Conservation (phyloP, 2,888 invertebrate species). For the Pseudanteris insignis region DNA sequence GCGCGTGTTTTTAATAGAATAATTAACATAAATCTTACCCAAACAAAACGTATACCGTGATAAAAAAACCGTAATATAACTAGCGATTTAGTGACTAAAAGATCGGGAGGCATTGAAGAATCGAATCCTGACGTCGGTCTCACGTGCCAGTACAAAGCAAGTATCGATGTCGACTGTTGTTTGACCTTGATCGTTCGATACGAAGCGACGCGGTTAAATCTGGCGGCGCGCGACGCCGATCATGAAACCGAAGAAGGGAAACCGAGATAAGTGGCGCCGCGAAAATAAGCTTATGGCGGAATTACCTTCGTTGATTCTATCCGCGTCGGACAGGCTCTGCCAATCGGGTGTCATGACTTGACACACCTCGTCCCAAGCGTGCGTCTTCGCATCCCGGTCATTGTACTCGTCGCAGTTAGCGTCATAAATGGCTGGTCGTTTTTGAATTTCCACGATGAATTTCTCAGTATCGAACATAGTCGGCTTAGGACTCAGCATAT, state of each 20-base stretch:
- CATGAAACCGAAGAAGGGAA: neutral
- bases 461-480: slow-evolving; percentile 59
- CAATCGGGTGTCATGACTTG: slow-evolving; percentile 59
- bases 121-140: too few relatives aligned
- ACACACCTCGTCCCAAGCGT: slow-evolving; percentile 61
- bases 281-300: neutral
- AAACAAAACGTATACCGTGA: too few relatives aligned
- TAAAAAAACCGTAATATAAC: slow-evolving; percentile 7
- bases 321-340: slow-evolving; percentile 54
- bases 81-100: too few relatives aligned
- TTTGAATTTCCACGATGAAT: slow-evolving; percentile 59
- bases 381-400: slow-evolving; percentile 57
- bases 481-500: slow-evolving; percentile 25
- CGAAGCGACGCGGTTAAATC: neutral
- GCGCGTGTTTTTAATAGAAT: too few relatives aligned
- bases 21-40: too few relatives aligned
- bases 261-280: too few relatives aligned
- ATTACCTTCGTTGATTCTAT: slow-evolving; percentile 57
- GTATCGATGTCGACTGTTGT: slow-evolving; percentile 12
- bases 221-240: neutral
- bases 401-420: slow-evolving; percentile 56
- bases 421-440: slow-evolving; percentile 61
- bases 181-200: slow-evolving; percentile 21
- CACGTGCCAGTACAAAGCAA: too few relatives aligned
- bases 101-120: too few relatives aligned